These are phyloP conservation scores for Salmo trutta DNA, from an alignment of 2,797 vertebrate species.

Conservation along the genomic window DNA sequence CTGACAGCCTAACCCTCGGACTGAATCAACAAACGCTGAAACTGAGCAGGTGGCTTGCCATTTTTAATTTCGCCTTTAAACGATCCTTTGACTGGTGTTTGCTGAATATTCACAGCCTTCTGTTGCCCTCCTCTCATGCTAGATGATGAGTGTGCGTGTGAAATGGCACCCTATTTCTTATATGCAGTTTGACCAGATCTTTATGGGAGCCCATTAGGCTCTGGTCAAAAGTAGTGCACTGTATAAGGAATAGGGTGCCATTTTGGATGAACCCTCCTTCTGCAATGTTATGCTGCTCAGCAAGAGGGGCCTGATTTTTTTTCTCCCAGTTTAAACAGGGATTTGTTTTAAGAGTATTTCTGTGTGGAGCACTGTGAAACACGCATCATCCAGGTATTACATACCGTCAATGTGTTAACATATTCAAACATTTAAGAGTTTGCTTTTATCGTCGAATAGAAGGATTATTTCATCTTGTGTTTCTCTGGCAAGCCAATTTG, in stretches of 20 bases:
- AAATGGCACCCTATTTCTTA: neutral
- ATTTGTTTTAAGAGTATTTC: conserved; percentile 42
- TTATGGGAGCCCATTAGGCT: neutral
- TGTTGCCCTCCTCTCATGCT: conserved; percentile 26
- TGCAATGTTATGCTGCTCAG: too few relatives aligned
- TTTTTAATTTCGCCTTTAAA: conserved; percentile 72
- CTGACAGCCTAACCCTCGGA: conserved; percentile 41
- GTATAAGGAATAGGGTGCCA: neutral
- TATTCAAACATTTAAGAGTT: conserved; percentile 29
- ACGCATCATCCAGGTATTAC: conserved; percentile 14
- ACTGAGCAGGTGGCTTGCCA: conserved; percentile 72
- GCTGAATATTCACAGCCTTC: conserved; percentile 70
- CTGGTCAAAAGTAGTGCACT: neutral
- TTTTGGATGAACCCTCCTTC: neutral
- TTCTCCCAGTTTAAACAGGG: conserved; percentile 18
- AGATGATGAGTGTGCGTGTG: neutral
- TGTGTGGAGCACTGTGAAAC: conserved; percentile 13
- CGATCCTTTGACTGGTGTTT: conserved; percentile 58
- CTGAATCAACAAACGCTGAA: conserved; percentile 65
- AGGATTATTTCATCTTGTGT: neutral
- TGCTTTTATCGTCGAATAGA: neutral
- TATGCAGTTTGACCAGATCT: neutral
- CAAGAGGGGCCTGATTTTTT: conserved; percentile 28
- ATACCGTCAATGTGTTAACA: conserved; percentile 21
- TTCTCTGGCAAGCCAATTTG: neutral